Conservation (phyloP, 2,797 vertebrate genomes). For the Darevskia mixta region DNA sequence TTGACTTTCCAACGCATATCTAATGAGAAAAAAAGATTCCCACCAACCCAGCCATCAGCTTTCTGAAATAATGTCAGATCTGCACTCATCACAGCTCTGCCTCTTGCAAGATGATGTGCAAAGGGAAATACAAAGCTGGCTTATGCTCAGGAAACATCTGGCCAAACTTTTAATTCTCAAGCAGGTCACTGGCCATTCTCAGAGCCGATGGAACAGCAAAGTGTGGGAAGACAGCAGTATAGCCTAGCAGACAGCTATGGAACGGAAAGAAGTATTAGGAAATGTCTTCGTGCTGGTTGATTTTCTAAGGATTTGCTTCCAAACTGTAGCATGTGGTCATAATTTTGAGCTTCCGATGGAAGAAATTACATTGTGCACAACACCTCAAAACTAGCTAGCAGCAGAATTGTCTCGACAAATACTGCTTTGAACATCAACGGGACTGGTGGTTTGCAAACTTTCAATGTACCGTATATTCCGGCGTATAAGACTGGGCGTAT, state of each 20-base stretch:
- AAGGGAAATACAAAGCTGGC: slow-evolving; percentile 73
- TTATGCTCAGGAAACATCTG: slow-evolving; percentile 84
- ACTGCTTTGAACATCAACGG: too few relatives aligned
- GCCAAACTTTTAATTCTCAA: slow-evolving; percentile 72
- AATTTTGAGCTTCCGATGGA: slow-evolving; percentile 70
- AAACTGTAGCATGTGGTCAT: slow-evolving; percentile 47
- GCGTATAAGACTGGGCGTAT: too few relatives aligned
- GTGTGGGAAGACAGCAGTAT: slow-evolving; percentile 69
- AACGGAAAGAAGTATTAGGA: slow-evolving; percentile 64
- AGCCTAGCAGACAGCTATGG: slow-evolving; percentile 43
- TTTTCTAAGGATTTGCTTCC: slow-evolving; percentile 64
- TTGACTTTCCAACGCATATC: not conserved
- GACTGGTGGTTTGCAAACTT: too few relatives aligned
- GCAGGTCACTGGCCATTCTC: slow-evolving; percentile 68
- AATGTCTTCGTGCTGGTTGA: slow-evolving; percentile 62
- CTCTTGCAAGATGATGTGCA: slow-evolving; percentile 71
- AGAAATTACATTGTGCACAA: slow-evolving; percentile 63
- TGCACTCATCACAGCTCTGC: slow-evolving; percentile 25
- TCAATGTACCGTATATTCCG: too few relatives aligned
- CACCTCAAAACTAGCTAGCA: slow-evolving; percentile 30
- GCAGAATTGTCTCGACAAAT: too few relatives aligned
- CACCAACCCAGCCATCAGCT: slow-evolving; percentile 61
- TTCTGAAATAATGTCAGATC: slow-evolving; percentile 66
- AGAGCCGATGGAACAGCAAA: slow-evolving; percentile 73
- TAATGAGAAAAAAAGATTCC: slow-evolving; percentile 43